A percentile compares a stretch with the other conserved stretches of the same genome.
Conservation (phyloP, 2,888 invertebrate genomes). For the Rhagonycha lutea region DNA sequence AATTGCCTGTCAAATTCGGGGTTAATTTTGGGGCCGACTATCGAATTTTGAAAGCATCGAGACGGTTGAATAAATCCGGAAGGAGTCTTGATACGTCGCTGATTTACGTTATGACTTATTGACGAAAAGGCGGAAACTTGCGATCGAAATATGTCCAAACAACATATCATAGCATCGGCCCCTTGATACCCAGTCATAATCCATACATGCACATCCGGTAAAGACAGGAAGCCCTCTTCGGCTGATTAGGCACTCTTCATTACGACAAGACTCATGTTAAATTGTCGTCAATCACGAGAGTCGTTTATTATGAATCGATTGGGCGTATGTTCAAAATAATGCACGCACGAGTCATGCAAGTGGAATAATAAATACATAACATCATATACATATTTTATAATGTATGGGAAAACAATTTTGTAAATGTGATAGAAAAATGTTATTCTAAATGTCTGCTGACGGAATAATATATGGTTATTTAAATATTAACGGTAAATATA, state of each 20-base stretch:
- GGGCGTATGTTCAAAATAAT: conserved; percentile 48
- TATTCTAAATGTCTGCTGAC: conserved; percentile 42
- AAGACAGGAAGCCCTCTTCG: conserved; percentile 47
- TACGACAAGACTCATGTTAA: conserved; percentile 41
- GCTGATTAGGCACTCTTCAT: conserved; percentile 53
- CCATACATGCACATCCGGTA: conserved; percentile 46
- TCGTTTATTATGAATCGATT: conserved; percentile 49
- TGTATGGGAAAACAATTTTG: conserved; percentile 50
- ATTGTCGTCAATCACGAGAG: conserved; percentile 51
- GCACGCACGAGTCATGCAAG: conserved; percentile 42
- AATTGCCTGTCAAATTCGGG: not conserved
- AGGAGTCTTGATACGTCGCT: conserved; percentile 12
- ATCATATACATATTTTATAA: conserved; percentile 48
- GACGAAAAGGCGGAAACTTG: conserved; percentile 24
- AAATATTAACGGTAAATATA: conserved; percentile 45
- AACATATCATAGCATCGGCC: conserved; percentile 31
- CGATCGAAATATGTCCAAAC: conserved; percentile 34
- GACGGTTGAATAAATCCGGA: conserved; percentile 22
- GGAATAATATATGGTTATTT: conserved; percentile 49
- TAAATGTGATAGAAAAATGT: conserved; percentile 49
- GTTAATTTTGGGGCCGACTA: not conserved
- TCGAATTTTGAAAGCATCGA: conserved; percentile 8
- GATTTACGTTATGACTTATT: conserved; percentile 28
- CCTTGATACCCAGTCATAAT: conserved; percentile 43
- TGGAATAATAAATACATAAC: conserved; percentile 45